phyloP scores from a whole-genome alignment of 2,888 invertebrate species.

The Ectobius pallidus region DNA sequence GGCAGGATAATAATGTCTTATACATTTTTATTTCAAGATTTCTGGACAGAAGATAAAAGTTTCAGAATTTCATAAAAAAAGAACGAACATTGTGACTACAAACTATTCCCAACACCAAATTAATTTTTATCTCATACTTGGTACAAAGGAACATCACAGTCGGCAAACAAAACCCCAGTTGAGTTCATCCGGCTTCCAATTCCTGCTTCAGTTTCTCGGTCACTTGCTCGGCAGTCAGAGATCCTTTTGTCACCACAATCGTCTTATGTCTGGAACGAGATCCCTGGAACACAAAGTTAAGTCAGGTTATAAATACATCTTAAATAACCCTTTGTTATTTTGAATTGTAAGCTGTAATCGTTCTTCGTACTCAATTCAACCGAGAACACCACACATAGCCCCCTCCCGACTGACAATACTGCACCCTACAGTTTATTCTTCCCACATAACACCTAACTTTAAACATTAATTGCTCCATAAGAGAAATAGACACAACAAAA shows the following conservation, averaged over 20 bases:
- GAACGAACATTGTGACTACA: background rate
- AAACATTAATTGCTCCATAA: no score
- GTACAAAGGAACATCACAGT: background rate
- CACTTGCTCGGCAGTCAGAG: conserved; percentile 56
- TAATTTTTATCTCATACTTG: background rate
- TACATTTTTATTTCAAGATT: no score
- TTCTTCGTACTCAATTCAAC: no score
- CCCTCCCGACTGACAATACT: no score
- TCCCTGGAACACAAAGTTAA: conserved; percentile 53
- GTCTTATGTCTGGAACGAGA: conserved; percentile 65
- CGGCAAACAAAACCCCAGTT: background rate
- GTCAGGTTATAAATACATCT: background rate
- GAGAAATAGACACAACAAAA: no score
- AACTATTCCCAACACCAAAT: background rate
- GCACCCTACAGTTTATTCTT: no score
- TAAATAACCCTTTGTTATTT: background rate
- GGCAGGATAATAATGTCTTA: no score
- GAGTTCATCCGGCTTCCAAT: no score
- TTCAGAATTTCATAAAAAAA: background rate
- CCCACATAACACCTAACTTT: no score
- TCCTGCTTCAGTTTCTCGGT: conserved; percentile 55
- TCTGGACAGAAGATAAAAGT: no score
- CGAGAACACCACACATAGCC: no score
- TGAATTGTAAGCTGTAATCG: background rate
- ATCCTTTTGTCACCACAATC: conserved; percentile 57